Percentiles rank a stretch among this genome's conserved stretches.
These are phyloP conservation scores for Platanista minor DNA, from an alignment of 2,113 vertebrate species.

Conservation along the genomic window DNA sequence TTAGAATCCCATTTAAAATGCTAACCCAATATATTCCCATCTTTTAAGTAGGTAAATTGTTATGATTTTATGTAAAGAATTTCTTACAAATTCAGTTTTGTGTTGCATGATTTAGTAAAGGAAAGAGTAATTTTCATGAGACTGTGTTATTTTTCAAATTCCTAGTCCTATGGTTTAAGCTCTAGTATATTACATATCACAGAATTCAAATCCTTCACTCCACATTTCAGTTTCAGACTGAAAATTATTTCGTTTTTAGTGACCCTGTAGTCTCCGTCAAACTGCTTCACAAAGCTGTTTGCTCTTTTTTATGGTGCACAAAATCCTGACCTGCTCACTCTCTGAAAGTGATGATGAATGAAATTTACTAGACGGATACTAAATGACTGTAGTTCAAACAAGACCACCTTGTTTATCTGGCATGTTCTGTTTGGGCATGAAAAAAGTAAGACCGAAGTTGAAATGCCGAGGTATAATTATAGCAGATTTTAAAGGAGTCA, in stretches of 20 bases:
- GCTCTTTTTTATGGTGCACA: constrained; percentile 39
- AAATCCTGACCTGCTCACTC: constrained; percentile 34
- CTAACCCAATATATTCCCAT: constrained; percentile 13
- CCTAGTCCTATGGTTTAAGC: neutral
- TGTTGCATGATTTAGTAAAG: neutral
- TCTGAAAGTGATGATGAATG: constrained; percentile 67
- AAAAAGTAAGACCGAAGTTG: constrained; percentile 66
- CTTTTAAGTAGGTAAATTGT: constrained; percentile 42
- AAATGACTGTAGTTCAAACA: constrained; percentile 54
- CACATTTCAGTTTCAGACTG: neutral
- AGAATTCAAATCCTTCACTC: neutral
- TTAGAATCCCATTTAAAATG: constrained; percentile 48
- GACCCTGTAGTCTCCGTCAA: neutral
- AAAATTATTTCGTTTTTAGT: neutral
- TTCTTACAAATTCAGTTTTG: neutral
- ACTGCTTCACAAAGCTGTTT: constrained; percentile 64
- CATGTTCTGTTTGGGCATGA: constrained; percentile 24
- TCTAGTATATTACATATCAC: neutral
- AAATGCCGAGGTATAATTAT: constrained; percentile 58
- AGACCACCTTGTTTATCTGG: neutral
- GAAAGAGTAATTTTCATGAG: neutral
- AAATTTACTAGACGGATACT: constrained; percentile 57
- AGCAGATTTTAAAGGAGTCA: constrained; percentile 44
- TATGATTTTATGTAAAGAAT: neutral
- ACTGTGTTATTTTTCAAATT: neutral